Evolutionary conservation across 2,888 invertebrate species (phyloP), one percentile per base, ranked within the genome.

Genomic region (Leucophenga maculata): DNA sequence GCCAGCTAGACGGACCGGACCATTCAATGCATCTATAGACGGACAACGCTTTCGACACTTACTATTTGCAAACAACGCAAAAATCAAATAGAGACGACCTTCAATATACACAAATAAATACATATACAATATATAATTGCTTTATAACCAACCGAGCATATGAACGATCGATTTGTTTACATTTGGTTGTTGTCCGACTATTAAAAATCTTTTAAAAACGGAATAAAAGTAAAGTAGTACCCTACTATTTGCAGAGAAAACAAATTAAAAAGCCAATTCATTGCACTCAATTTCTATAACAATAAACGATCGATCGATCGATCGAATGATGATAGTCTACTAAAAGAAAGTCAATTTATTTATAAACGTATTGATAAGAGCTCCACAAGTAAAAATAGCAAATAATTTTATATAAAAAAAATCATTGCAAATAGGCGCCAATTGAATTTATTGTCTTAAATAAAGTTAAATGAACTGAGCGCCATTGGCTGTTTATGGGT

Each of bases 391-490:
- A 26, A 57, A 57, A 57, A 57, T 26, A 57, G 31, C 18, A 57
- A 11, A 57, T 14, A 57, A 11, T 18, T 9, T 1, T 8, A 3
- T 4, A 54, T 1, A n/a, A 18, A 14, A 4, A 3, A 31, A 18
- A 18, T 26, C 22, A 57, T 26, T 44, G 11, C 60, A 60, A 44
- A 60, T 60, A 60, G 44, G 60, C 44, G 26, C 57, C 72, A 78
- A 79, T 77, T 80, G 76, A 76, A 72, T 75, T 72, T 77, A 80
- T 74, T 77, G 75, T 69, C 66, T 71, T 73, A 68, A 74, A 75
- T 72, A 67, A 75, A 81, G 70, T 71, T 71, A 72, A 69, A 68
- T 68, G 68, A 68, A 50, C 68, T 68, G 70, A 59, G 67, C 67
- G 75, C 70, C 71, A 64, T 20, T 11, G 16, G n/a, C n/a, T n/a